Evolutionary conservation across 2,888 invertebrate genomes (phyloP), one percentile per base, ranked within the genome.

Genomic region (Nemotelus pantherinus): DNA sequence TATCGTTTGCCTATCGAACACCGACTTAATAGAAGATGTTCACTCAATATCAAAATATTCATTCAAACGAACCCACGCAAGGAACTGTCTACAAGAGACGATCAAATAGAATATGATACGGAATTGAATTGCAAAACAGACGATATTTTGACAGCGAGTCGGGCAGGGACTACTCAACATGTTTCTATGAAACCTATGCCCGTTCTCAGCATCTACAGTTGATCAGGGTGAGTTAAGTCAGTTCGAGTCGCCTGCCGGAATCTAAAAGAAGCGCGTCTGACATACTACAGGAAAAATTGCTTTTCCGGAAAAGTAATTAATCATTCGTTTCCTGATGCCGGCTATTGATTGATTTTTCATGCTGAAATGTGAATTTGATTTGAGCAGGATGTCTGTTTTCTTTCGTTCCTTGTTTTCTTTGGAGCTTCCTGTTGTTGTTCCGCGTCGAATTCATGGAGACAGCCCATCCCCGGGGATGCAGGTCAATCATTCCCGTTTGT

Each of bases 301-400:
- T 58, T 58, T n/a, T 58, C 58, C 58, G 58, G 58, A 58, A 58
- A 58, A 58, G 58, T 58, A 58, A 58, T 58, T 58, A 58, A 58
- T 58, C 58, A 58, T 58, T 58, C 58, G 7, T 10, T 58, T 58
- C 58, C 58, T 7, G 58, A 58, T 58, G 25, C 58, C 25, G 63
- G 39, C 41, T 63, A 9, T 63, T 63, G 25, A 63, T 63, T 43
- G 63, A 63, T 63, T 63, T 63, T 63, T 43, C 43, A 9, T 41
- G 63, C 41, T 25, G 43, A 63, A 63, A 63, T 63, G 63, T 63
- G 63, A 63, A 63, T 63, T 63, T 63, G 63, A 63, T 63, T 63
- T 63, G 25, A 10, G 43, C 63, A 63, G 41, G 25, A 63, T 39
- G 63, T 63, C 9, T 63, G 7, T 58, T 63, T 63, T 63, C 41